These are phyloP conservation scores for Lophotriccus pileatus DNA, from an alignment of 2,797 vertebrate genomes.

Conservation along the genomic window DNA sequence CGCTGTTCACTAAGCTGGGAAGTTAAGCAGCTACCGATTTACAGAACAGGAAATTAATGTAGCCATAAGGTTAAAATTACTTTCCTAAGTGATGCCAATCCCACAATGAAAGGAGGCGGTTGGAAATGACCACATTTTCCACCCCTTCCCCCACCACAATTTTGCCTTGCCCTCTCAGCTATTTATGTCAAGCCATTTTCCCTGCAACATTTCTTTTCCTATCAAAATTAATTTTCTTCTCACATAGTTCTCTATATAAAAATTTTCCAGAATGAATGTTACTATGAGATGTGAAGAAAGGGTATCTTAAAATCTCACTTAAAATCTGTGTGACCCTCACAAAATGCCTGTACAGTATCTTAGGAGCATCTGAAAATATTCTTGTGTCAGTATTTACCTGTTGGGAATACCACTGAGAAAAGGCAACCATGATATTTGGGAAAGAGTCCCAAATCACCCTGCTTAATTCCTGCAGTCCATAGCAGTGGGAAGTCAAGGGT, in stretches of 20 bases:
- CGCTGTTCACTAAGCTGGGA: not conserved
- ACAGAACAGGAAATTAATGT: constrained; percentile 52
- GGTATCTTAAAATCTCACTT: not conserved
- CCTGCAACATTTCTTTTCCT: not conserved
- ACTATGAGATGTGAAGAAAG: not conserved
- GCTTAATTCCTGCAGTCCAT: not conserved
- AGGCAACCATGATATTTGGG: accelerated
- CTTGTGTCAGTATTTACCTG: not conserved
- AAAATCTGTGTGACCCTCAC: not conserved
- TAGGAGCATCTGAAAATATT: not conserved
- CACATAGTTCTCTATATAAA: not conserved
- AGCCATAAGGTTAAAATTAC: constrained; percentile 42
- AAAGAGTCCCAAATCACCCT: not conserved
- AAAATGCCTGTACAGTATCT: not conserved
- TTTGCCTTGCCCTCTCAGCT: not conserved
- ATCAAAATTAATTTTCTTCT: not conserved
- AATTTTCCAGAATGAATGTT: not conserved
- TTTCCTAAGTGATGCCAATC: constrained; percentile 19
- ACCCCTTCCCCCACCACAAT: not conserved
- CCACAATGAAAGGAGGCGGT: constrained; percentile 26
- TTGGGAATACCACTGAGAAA: not conserved
- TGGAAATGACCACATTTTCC: constrained; percentile 36
- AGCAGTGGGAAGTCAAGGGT: not conserved
- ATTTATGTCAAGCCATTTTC: not conserved
- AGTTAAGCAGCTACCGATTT: constrained; percentile 41